These are phyloP conservation scores for Dione vanillae DNA, from an alignment of 2,888 invertebrate species.

Conservation along the genomic window DNA sequence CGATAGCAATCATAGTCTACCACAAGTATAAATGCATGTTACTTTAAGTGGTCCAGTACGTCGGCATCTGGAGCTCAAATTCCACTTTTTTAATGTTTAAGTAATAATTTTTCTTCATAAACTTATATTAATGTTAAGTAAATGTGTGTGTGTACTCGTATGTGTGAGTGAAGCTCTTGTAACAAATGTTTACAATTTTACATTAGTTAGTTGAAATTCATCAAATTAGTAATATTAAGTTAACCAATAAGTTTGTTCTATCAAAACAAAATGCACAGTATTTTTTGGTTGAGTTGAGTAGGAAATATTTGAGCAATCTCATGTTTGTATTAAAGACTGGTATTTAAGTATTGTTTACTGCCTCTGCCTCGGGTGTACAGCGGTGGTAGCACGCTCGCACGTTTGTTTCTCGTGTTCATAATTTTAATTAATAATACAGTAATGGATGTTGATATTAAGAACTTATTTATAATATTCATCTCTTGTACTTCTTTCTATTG, in stretches of 20 bases:
- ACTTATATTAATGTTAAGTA: not conserved
- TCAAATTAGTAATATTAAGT: not conserved
- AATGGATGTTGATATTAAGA: not conserved
- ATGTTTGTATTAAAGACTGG: constrained; percentile 37
- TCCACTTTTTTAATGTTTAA: constrained; percentile 1
- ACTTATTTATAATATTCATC: too few species aligned
- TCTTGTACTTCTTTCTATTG: too few species aligned
- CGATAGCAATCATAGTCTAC: not conserved
- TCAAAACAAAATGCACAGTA: constrained; percentile 8
- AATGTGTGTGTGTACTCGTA: not conserved
- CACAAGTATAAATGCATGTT: not conserved
- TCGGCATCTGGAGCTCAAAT: constrained; percentile 19
- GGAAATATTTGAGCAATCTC: constrained; percentile 23
- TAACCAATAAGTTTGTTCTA: constrained; percentile 8
- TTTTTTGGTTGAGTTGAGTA: constrained; percentile 17
- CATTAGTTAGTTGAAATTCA: constrained; percentile 27
- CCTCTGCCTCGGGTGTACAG: constrained; percentile 1
- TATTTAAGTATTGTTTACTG: constrained; percentile 35
- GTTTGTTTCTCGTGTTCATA: too few species aligned
- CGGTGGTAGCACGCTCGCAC: constrained; percentile 23
- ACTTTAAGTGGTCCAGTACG: constrained; percentile 4
- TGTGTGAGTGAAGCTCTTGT: not conserved
- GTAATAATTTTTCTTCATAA: not conserved
- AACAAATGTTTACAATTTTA: not conserved
- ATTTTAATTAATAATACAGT: too few species aligned